Evolutionary conservation across 2,113 vertebrate species (phyloP), one percentile per base, ranked within the genome.

Genomic region (Pomatorhinus ruficollis): DNA sequence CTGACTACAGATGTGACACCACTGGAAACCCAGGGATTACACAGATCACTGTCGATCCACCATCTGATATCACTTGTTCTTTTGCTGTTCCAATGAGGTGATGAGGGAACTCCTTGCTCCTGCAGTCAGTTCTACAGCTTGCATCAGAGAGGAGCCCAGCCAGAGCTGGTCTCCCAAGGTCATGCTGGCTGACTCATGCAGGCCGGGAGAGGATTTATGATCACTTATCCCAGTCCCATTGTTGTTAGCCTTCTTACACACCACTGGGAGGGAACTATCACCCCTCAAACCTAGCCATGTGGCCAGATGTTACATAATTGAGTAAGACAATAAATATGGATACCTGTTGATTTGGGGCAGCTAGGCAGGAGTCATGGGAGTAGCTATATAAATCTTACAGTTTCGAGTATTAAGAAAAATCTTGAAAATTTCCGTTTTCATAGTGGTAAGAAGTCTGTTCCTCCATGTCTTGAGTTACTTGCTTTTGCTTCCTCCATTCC

Each of bases 351-450:
- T 90, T 71, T 53, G 54, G 70, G 83, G 61, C 66, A 69, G 53
- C 61, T 90, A 91, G 69, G 87, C 68, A 87, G 20, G 37, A 52
- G 33, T 60, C 42, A 53, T 65, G 33, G 23, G 59, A 87, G 49
- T 57, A 83, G 63, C 40, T 91, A 53, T 86, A 93, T 45, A 64
- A 95, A 94, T 75, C 44, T 75, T 74, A 90, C 65, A 72, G 15
- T 72, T 86, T 95, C 70, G 72, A 72, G 70, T 95, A 96, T 96
- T 99, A 99, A 91, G 98, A 98, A n/a, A 84, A 57, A 47, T 98
- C 98, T 95, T 98, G 98, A 95, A 97, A 98, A 94, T 97, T 97
- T 76, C 98, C 98, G 27, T 99, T 99, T 90, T 98, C 98, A 24
- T 93, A 98, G 89, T 98, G 97, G 52, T 98, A 98, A 86, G 97